phyloP scores from a whole-genome alignment of 2,888 invertebrate species.

The Mythimna impura region DNA sequence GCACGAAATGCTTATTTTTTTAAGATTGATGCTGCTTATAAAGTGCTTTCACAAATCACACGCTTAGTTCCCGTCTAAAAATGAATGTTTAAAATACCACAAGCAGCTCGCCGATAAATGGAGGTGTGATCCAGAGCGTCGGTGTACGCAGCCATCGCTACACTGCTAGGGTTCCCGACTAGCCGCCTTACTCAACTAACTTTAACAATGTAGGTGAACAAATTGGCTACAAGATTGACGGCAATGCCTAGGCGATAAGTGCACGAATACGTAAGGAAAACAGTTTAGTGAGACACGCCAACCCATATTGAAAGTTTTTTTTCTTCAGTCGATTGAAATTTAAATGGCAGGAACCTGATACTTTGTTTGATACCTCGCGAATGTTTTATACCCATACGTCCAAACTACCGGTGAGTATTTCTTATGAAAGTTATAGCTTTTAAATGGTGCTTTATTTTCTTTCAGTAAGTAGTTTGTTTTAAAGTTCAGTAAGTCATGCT shows the following conservation, averaged over 20 bases:
- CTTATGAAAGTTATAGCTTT: slow-evolving; percentile 10
- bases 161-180: slow-evolving; percentile 46
- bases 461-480: background rate
- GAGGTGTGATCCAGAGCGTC: slow-evolving; percentile 91
- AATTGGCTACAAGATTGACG: slow-evolving; percentile 75
- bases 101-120: slow-evolving; percentile 91
- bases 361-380: slow-evolving; percentile 24
- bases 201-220: slow-evolving; percentile 67
- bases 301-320: slow-evolving; percentile 73
- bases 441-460: slow-evolving; percentile 19
- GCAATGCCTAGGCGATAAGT: slow-evolving; percentile 76
- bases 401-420: slow-evolving; percentile 6
- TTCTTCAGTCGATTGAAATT: slow-evolving; percentile 78
- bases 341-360: slow-evolving; percentile 62
- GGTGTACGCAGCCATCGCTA: slow-evolving; percentile 76
- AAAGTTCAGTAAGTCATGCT: slow-evolving; percentile 10
- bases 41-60: background rate
- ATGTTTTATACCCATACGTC: slow-evolving; percentile 25
- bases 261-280: slow-evolving; percentile 78
- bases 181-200: slow-evolving; percentile 60
- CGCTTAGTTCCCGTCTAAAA: background rate
- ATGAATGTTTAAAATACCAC: slow-evolving; percentile 78
- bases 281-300: slow-evolving; percentile 83
- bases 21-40: background rate
- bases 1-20: background rate